Evolutionary conservation across 2,113 vertebrate genomes (phyloP).

Genomic region (Myanophis thanlyinensis): DNA sequence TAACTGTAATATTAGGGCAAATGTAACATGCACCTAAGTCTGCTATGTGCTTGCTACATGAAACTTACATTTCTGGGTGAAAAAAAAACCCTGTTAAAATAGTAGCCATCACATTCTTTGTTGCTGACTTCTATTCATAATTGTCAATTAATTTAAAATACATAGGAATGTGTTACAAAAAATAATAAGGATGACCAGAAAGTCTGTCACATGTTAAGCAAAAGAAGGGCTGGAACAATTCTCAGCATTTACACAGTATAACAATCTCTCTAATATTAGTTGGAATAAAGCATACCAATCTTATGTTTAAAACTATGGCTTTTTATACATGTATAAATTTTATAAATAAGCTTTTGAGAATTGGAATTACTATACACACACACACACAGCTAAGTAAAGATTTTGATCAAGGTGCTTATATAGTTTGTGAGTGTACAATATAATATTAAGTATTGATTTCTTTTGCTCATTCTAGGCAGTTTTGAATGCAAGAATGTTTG

Average conservation of each 20-base stretch:
- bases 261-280: not conserved
- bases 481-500: not conserved
- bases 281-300: not conserved
- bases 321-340: not conserved
- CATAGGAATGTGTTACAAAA: not conserved
- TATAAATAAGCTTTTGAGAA: not conserved
- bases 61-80: not conserved
- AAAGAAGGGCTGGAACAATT: not conserved
- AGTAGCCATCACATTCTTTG: not conserved
- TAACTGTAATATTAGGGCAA: not conserved
- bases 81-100: not conserved
- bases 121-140: not conserved
- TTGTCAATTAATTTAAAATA: not conserved
- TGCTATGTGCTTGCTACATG: not conserved
- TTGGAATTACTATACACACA: too few species aligned
- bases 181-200: not conserved
- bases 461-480: not conserved
- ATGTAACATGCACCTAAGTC: not conserved
- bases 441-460: not conserved
- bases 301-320: not conserved
- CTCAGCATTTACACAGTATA: not conserved
- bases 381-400: too few species aligned
- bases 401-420: not conserved
- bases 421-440: not conserved
- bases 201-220: not conserved